A percentile compares a stretch with the other conserved stretches of the same genome.
Evolutionary conservation across 2,888 invertebrate genomes (phyloP).

Genomic region (Limnephilus auricula): DNA sequence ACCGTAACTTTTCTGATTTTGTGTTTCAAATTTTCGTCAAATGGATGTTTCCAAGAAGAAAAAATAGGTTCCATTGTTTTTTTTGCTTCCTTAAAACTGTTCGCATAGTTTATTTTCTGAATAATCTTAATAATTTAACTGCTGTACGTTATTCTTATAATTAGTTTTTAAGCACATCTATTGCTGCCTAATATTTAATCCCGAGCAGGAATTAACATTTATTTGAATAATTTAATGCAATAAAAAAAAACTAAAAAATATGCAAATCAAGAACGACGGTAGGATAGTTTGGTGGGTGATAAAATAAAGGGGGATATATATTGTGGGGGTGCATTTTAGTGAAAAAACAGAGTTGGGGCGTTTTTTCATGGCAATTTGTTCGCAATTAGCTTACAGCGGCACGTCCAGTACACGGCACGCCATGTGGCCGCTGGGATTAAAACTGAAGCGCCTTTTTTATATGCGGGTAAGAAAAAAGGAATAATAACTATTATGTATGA

Average conservation of each 20-base stretch:
- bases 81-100: background rate
- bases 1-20: too few relatives aligned
- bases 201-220: constrained; percentile 32
- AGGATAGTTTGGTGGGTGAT: constrained; percentile 31
- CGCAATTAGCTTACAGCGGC: constrained; percentile 66
- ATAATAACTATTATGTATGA: constrained; percentile 36
- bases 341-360: constrained; percentile 46
- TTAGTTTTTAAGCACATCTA: background rate
- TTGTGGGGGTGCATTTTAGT: constrained; percentile 46
- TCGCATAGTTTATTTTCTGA: background rate
- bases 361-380: constrained; percentile 65
- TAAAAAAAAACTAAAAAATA: constrained; percentile 37
- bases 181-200: constrained; percentile 11
- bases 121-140: background rate
- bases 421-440: constrained; percentile 63
- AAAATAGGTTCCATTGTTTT: background rate
- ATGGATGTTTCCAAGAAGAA: too few relatives aligned
- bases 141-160: background rate
- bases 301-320: constrained; percentile 8
- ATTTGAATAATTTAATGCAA: constrained; percentile 50
- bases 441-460: constrained; percentile 49
- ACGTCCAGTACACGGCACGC: constrained; percentile 62
- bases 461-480: constrained; percentile 38
- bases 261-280: constrained; percentile 28
- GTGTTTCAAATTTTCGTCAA: too few relatives aligned